These are phyloP conservation scores for Tiaroga cobitis DNA, from an alignment of 2,797 vertebrate species.

Conservation along the genomic window DNA sequence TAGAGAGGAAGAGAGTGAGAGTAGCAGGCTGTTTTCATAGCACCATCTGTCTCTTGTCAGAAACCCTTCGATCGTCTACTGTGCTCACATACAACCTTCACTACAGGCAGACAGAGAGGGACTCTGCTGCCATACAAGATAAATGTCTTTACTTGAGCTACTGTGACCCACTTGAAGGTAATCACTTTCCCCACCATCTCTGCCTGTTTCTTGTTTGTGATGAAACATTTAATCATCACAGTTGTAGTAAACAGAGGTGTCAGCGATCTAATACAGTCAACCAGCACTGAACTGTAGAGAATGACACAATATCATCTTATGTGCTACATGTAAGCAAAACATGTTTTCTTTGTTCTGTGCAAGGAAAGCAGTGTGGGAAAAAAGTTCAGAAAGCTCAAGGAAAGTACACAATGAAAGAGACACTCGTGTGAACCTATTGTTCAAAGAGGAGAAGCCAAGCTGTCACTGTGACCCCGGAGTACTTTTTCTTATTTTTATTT, in stretches of 20 bases:
- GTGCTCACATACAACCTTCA: constrained; percentile 33
- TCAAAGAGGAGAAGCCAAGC: not conserved
- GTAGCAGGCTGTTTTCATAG: constrained; percentile 26
- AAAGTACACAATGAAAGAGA: constrained; percentile 1
- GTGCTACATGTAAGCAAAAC: not conserved
- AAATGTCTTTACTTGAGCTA: constrained; percentile 45
- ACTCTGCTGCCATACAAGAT: constrained; percentile 46
- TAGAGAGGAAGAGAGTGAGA: constrained; percentile 4
- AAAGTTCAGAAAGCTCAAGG: not conserved
- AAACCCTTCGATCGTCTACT: constrained; percentile 37
- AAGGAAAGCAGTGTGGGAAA: not conserved
- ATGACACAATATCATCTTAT: not conserved
- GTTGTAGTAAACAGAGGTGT: constrained; percentile 34
- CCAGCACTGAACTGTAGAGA: constrained; percentile 18
- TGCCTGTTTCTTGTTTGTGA: constrained; percentile 36
- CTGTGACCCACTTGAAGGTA: constrained; percentile 54
- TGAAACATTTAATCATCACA: constrained; percentile 50
- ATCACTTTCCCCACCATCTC: constrained; percentile 40
- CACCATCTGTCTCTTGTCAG: constrained; percentile 53
- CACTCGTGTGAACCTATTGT: not conserved
- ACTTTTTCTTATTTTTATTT: no score
- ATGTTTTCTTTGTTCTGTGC: not conserved
- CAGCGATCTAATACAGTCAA: constrained; percentile 17
- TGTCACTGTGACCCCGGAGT: not conserved
- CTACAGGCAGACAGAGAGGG: constrained; percentile 10